These are phyloP conservation scores for Kradibia gibbosae DNA, from an alignment of 1,140 invertebrate species.

Conservation along the genomic window DNA sequence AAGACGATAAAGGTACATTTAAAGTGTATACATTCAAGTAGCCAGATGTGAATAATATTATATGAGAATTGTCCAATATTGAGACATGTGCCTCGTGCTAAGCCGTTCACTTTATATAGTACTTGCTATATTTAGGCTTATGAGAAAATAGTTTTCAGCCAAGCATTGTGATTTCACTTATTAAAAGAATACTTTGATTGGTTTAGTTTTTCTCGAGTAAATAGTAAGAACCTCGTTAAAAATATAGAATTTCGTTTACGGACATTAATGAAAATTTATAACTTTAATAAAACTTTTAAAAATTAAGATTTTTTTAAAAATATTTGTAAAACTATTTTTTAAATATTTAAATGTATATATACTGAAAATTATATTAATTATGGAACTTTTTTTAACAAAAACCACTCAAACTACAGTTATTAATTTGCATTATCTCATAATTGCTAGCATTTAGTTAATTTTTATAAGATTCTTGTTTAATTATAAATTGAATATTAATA, in stretches of 20 bases:
- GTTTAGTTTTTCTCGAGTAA: neutral
- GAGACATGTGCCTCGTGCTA: neutral
- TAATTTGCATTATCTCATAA: too few relatives aligned
- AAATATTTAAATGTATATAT: too few relatives aligned
- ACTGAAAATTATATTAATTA: too few relatives aligned
- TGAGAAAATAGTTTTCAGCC: constrained; percentile 58
- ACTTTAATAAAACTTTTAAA: neutral
- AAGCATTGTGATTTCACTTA: neutral
- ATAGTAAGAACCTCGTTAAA: neutral
- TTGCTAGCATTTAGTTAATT: too few relatives aligned
- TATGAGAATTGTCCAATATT: neutral
- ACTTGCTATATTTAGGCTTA: constrained; percentile 65
- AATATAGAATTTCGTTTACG: neutral
- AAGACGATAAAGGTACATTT: constrained; percentile 4
- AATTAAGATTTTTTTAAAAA: constrained; percentile 5
- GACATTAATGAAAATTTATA: neutral
- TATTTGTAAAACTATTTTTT: too few relatives aligned
- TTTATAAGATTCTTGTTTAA: too few relatives aligned
- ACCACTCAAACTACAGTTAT: too few relatives aligned
- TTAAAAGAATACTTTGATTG: neutral
- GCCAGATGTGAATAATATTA: constrained; percentile 18
- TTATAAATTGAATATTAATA: too few relatives aligned
- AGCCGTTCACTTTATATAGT: constrained; percentile 40
- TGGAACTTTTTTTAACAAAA: too few relatives aligned
- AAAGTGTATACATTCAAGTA: neutral